Conservation (phyloP, 1,140 invertebrate genomes). For the Periplaneta americana region DNA sequence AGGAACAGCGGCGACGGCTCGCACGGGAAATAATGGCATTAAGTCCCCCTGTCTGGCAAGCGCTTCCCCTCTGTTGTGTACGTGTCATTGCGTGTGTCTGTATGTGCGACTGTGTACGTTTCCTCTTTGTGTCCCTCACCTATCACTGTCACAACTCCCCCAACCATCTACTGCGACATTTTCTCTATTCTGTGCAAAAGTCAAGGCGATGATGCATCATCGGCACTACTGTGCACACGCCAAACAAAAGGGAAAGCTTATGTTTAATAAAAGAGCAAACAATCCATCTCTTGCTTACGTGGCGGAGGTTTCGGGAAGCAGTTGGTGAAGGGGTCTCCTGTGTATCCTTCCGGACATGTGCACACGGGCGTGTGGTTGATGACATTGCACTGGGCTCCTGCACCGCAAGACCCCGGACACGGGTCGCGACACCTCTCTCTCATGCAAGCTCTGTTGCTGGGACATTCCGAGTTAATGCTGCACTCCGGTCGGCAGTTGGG, state of each 20-base stretch:
- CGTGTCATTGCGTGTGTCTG: too few species aligned
- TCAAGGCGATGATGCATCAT: slow-evolving; percentile 36
- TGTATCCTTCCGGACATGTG: slow-evolving; percentile 45
- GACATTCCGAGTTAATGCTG: slow-evolving; percentile 63
- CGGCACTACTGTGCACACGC: slow-evolving; percentile 21
- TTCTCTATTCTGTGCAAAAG: slow-evolving; percentile 47
- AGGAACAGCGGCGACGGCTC: not conserved
- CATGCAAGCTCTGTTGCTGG: slow-evolving; percentile 61
- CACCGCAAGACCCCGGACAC: slow-evolving; percentile 64
- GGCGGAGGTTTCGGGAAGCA: slow-evolving; percentile 30
- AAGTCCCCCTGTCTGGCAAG: too few species aligned
- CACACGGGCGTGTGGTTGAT: slow-evolving; percentile 51
- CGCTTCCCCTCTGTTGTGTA: too few species aligned
- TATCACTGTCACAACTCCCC: not conserved
- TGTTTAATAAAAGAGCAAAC: not conserved
- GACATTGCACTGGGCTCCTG: slow-evolving; percentile 49
- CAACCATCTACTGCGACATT: slow-evolving; percentile 31
- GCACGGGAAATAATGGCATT: not conserved
- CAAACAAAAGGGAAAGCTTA: not conserved
- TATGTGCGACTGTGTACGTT: too few species aligned
- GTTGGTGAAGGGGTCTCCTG: slow-evolving; percentile 51
- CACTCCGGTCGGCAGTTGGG: slow-evolving; percentile 71
- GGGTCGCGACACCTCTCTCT: slow-evolving; percentile 66
- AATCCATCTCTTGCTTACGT: slow-evolving; percentile 14
- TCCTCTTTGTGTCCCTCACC: not conserved